Base-by-base conservation (phyloP, 1,140 invertebrate species). In the Cataglyphis hispanica region DNA sequence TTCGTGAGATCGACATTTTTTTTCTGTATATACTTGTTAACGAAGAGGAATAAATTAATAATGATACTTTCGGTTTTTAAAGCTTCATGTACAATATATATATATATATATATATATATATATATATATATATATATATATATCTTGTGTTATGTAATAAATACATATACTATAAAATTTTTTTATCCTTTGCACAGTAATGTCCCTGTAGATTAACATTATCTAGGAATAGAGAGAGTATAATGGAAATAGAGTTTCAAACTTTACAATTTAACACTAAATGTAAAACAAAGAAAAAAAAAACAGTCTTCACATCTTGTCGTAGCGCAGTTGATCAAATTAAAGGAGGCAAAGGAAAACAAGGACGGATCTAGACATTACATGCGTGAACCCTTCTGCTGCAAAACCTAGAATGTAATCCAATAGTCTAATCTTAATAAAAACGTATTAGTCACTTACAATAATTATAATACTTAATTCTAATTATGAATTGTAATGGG, bases 381-480 rank as follows among this genome's bases (percentile, higher is more conserved):
- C 97, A 98, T 98, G 92, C 98, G 96, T 91, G 98, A 98, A 89
- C 98, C 98, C 95, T 98, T 98, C 95, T 98, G 98, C 94, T 98
- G 97, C 92, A 98, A 95, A 89, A 96, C 95, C 95, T 96, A 94
- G 88, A 95, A 95, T 90, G 92, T 40, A 91, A 91, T 84, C 60
- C 72, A 90, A 87, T 81, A 75, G 76, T 90, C 85, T 60, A 67
- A 75, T 56, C 67, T 89, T 87, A 83, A 40, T 89, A 50, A 43
- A 37, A 83, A 78, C 40, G 22, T 84, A 75, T 69, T 67, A 78
- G 53, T 53, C 50, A 34, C 43, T 75, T 86, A 31, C n/a, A 74
- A 63, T 27, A 74, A 19, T 22, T 58, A 72, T 34, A 69, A 58
- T 43, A 4, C 34, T 85, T 76, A 77, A 64, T 34, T 70, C 5